These are phyloP conservation scores for Gymnocypris eckloni DNA, from an alignment of 2,797 vertebrate species.

Conservation along the genomic window DNA sequence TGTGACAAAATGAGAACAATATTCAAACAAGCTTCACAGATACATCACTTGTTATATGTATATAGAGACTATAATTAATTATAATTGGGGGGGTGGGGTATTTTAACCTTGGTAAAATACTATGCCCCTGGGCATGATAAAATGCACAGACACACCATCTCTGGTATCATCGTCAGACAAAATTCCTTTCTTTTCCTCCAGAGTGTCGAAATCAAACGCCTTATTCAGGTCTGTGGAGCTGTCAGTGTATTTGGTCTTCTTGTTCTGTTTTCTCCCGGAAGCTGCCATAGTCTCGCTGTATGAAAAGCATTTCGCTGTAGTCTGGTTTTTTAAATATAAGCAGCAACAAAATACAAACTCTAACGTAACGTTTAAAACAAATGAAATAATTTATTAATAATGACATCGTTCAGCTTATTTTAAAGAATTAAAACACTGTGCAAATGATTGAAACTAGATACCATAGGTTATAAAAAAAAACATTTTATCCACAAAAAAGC, in stretches of 20 bases:
- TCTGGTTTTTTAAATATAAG: neutral
- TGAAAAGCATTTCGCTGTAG: neutral
- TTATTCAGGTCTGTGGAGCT: conserved; percentile 60
- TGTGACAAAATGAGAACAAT: neutral
- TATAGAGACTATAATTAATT: neutral
- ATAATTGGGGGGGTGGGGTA: too few relatives aligned
- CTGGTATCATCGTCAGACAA: conserved; percentile 71
- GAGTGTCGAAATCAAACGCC: conserved; percentile 67
- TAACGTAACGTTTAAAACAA: neutral
- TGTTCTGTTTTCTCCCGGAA: conserved; percentile 66
- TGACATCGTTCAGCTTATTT: neutral
- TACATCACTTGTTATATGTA: neutral
- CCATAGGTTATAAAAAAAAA: neutral
- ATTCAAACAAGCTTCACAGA: neutral
- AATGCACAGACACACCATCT: conserved; percentile 60
- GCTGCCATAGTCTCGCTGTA: conserved; percentile 63
- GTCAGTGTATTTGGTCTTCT: conserved; percentile 62
- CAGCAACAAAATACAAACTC: neutral
- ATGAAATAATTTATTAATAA: neutral
- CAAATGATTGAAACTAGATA: neutral
- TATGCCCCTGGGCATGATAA: neutral
- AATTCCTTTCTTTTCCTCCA: conserved; percentile 68
- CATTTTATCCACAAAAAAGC: neutral
- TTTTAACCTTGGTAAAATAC: too few relatives aligned
- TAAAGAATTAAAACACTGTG: neutral